Percentiles rank a stretch among this genome's conserved stretches.
These are phyloP conservation scores for Etheostoma spectabile DNA, from an alignment of 2,113 vertebrate genomes.

Conservation along the genomic window DNA sequence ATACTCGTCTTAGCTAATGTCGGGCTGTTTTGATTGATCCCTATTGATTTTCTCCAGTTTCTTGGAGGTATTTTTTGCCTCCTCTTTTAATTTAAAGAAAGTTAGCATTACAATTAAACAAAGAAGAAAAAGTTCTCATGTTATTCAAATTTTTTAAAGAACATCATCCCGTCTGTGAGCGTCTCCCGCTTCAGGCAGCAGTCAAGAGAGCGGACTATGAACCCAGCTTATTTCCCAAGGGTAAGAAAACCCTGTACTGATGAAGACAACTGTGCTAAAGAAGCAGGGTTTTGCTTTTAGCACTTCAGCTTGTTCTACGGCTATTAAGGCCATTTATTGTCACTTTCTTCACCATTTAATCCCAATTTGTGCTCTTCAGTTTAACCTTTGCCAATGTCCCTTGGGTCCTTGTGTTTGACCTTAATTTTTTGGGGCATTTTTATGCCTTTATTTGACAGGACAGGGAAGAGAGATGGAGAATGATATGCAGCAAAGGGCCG, in stretches of 20 bases:
- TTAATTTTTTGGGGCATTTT: not conserved
- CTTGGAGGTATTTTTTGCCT: slow-evolving; percentile 14
- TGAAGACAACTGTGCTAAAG: not conserved
- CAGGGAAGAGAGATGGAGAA: too few species aligned
- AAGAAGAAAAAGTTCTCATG: slow-evolving; percentile 30
- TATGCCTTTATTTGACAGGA: too few species aligned
- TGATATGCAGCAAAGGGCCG: too few species aligned
- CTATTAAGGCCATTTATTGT: not conserved
- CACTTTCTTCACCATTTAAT: not conserved
- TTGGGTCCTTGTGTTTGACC: not conserved
- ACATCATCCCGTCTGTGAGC: slow-evolving; percentile 27
- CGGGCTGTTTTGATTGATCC: slow-evolving; percentile 59
- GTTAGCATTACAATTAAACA: slow-evolving; percentile 56
- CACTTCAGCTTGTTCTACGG: not conserved
- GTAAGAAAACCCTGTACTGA: slow-evolving; percentile 10
- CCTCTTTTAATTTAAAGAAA: slow-evolving; percentile 42
- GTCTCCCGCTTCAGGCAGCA: slow-evolving; percentile 19
- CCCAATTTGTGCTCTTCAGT: not conserved
- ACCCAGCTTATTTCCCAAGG: slow-evolving; percentile 10
- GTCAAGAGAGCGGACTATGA: not conserved
- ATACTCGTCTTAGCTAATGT: slow-evolving; percentile 45
- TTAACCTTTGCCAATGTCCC: slow-evolving; percentile 14
- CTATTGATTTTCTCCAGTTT: slow-evolving; percentile 53
- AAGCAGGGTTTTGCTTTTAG: not conserved
- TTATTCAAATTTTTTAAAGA: slow-evolving; percentile 43